These are phyloP conservation scores for Tetramorium parvispinum DNA, from an alignment of 1,140 invertebrate genomes.

Conservation along the genomic window DNA sequence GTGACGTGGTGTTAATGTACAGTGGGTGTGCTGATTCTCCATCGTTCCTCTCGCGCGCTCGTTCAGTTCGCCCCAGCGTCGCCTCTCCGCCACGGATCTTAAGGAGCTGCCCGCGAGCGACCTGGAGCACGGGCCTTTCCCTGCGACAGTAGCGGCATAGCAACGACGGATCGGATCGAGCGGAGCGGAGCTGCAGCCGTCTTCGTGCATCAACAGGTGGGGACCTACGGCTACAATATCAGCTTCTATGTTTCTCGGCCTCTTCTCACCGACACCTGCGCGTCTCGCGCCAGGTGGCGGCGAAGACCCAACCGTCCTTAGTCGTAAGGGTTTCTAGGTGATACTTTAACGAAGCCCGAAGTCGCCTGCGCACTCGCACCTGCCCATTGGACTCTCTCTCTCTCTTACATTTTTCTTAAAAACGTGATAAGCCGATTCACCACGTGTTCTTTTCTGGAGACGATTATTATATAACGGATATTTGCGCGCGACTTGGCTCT, in stretches of 20 bases:
- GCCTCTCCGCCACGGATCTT: constrained; percentile 5
- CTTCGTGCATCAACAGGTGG: constrained; percentile 80
- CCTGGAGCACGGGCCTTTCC: constrained; percentile 48
- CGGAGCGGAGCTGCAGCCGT: constrained; percentile 15
- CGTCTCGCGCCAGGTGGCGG: constrained; percentile 59
- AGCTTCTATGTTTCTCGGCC: constrained; percentile 53
- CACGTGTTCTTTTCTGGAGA: constrained; percentile 53
- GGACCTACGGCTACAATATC: constrained; percentile 72
- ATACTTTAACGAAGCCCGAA: not conserved
- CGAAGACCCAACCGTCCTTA: not conserved
- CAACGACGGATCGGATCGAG: constrained; percentile 47
- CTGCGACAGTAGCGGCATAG: constrained; percentile 46
- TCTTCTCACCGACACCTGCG: constrained; percentile 52
- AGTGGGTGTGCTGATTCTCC: constrained; percentile 57
- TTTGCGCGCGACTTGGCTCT: not conserved
- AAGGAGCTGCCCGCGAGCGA: constrained; percentile 39
- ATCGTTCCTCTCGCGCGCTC: not conserved
- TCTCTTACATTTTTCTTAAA: constrained; percentile 39
- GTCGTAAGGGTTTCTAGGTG: constrained; percentile 18
- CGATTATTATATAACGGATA: constrained; percentile 45
- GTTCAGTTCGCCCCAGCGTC: not conserved
- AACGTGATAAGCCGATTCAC: not conserved
- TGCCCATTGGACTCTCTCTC: not conserved
- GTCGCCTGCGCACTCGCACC: constrained; percentile 1
- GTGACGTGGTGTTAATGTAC: constrained; percentile 55